Base-by-base conservation (phyloP, 2,113 vertebrate genomes). In the Aphyosemion australe region DNA sequence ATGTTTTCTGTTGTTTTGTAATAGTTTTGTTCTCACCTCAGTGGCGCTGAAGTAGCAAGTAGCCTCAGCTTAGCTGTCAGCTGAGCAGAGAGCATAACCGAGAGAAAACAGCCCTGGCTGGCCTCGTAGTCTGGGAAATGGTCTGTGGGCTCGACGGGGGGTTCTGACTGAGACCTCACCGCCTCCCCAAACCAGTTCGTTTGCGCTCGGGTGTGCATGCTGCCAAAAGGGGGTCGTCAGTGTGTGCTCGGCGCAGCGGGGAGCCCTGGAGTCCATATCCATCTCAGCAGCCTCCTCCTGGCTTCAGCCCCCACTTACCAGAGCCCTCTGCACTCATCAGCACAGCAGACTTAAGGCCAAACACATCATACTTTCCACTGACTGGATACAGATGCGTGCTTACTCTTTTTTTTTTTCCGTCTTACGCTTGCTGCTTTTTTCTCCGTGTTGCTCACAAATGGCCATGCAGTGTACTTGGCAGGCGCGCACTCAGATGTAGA, bases 361-460 rank as follows among this genome's bases (percentile, higher is more conserved):
- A 76, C 80, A 87, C 90, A 89, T 90, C 87, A 86, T 85, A 87
- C 74, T 92, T 91, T 91, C 88, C 88, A 85, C 88, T 89, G 83
- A 82, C 82, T 87, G 82, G 77, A 90, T 77, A 87, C 84, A 89
- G 83, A 88, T 87, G 85, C 73, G 48, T 69, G 57, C 59, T 41
- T 75, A 46, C 47, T 21, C 32, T 16, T 18, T 11, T 19, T 68
- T 26, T 39, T 42, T 53, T 32, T 39, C 52, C 3, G 45, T 66
- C 43, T 72, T 37, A 43, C 70, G 32, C 48, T 58, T 54, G 47
- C 60, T 31, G 46, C 31, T 61, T 69, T 61, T 69, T 49, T 61
- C 63, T 68, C 65, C 69, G 48, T 6, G 60, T 69, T 75, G 59
- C 74, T 82, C 67, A 79, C 62, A 83, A 76, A 86, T 79, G 80